Evolutionary conservation across 2,888 invertebrate species (phyloP), one percentile per base, ranked within the genome.

Genomic region (Acholoe squamosa): DNA sequence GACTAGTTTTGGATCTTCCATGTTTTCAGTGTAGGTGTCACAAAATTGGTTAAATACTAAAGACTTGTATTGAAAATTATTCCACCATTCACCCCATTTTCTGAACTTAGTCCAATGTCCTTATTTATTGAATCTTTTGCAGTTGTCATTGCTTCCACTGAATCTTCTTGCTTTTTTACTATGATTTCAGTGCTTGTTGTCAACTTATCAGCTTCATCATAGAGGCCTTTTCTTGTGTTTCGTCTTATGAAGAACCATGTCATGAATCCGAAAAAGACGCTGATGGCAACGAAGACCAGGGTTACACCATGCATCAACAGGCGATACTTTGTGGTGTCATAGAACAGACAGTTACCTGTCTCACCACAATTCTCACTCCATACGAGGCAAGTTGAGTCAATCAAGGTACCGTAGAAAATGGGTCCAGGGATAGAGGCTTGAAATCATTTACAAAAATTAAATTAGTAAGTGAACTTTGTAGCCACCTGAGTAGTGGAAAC

Each of bases 331-430:
- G 34, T 25, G 22, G 84, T 84, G 84, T 84, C 84, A 51, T 84
- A 84, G 33, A 84, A 84, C 5, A 84, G 43, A 33, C 84, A 84
- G 84, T 84, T 84, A 19, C 84, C 84, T 5, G 7, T 84, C 28
- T 34, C 1, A 10, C 84, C 84, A 43, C 84, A 84, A 12, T 33
- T 84, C 19, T 84, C 84, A 84, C 84, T 84, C 84, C 84, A 84
- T 10, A 84, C 84, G 19, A 84, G 84, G 25, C 84, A 84, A 34
- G 84, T 25, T 34, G 34, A 22, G 84, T 84, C 84, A 5, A 19
- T 34, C 43, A 84, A 1, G 0, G 43, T 14, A 0, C 84, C 84
- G 12, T 1, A 0, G 0, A 84, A 19, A 25, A 84, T 22, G 1
- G 84, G 84, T 22, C 34, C 84, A 34, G 84, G 84, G 22, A 84